Evolutionary conservation across 2,113 vertebrate species (phyloP).

Genomic region (Nothocercus nigrocapillus): DNA sequence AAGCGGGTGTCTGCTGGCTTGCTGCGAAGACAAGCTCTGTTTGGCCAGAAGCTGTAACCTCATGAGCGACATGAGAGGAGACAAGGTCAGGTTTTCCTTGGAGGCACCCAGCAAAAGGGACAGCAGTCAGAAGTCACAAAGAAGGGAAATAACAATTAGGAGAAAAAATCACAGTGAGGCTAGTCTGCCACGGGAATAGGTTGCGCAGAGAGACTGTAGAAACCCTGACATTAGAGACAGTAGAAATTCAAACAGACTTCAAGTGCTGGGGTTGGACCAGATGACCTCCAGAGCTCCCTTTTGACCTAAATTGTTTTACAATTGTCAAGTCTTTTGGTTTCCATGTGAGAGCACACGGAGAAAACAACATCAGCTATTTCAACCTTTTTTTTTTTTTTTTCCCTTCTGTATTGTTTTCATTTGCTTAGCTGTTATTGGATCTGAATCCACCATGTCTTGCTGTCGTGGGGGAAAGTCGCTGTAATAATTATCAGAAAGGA

Average conservation of each 20-base stretch:
- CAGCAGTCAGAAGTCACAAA: not conserved
- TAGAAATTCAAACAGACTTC: not conserved
- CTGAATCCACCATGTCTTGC: not conserved
- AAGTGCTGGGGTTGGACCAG: not conserved
- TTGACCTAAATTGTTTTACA: not conserved
- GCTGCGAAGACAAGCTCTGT: not conserved
- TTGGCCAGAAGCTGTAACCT: not conserved
- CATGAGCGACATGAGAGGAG: not conserved
- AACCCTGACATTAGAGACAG: not conserved
- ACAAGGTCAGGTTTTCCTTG: not conserved
- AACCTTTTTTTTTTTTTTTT: not conserved
- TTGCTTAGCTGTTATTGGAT: not conserved
- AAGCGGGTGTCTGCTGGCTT: not conserved
- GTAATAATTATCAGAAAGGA: not conserved
- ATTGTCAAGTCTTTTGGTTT: not conserved
- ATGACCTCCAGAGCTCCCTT: not conserved
- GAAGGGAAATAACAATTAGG: not conserved
- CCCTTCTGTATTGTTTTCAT: not conserved
- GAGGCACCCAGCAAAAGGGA: not conserved
- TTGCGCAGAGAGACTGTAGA: not conserved
- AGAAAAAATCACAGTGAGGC: fast-evolving
- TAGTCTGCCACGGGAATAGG: not conserved
- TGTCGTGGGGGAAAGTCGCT: not conserved
- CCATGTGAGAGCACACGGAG: not conserved
- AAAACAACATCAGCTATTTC: not conserved